These are phyloP conservation scores for Drosophila trapezifrons DNA, from an alignment of 1,140 invertebrate genomes.

Conservation along the genomic window DNA sequence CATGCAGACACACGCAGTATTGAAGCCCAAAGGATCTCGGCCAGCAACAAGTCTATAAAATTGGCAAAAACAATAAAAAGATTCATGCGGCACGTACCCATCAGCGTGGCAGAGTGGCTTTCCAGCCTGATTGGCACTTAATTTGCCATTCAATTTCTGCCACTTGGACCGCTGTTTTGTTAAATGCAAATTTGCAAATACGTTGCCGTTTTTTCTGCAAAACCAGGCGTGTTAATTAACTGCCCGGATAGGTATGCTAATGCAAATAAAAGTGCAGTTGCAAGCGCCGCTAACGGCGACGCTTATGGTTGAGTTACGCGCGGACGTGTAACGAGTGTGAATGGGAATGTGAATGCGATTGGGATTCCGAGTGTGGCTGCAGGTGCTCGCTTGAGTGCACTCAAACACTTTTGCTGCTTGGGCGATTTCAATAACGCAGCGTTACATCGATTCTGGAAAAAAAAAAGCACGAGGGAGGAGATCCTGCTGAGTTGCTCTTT, in stretches of 20 bases:
- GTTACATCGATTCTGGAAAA: constrained; percentile 32
- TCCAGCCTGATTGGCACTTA: constrained; percentile 62
- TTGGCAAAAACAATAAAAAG: constrained; percentile 21
- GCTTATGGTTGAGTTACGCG: constrained; percentile 48
- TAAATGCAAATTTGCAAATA: constrained; percentile 54
- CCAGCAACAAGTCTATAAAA: constrained; percentile 36
- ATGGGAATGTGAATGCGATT: constrained; percentile 31
- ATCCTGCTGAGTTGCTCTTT: constrained; percentile 43
- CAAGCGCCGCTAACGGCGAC: constrained; percentile 13
- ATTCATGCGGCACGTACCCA: constrained; percentile 32
- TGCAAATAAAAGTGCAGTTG: constrained; percentile 51
- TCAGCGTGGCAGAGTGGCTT: constrained; percentile 13
- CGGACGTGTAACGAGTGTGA: constrained; percentile 27
- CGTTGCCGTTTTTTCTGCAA: constrained; percentile 11
- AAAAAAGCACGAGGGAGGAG: background rate
- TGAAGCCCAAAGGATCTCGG: constrained; percentile 8
- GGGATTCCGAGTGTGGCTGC: constrained; percentile 22
- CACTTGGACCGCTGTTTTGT: constrained; percentile 24
- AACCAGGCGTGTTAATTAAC: constrained; percentile 36
- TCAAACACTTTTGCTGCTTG: constrained; percentile 75
- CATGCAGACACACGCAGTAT: constrained; percentile 4
- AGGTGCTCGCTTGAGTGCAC: constrained; percentile 66
- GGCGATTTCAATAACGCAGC: constrained; percentile 73
- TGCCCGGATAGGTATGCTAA: constrained; percentile 26
- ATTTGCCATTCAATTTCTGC: constrained; percentile 50